Percentiles rank a stretch among this genome's conserved stretches.
These are phyloP conservation scores for Hippocampus zosterae DNA, from an alignment of 2,113 vertebrate genomes.

Conservation along the genomic window DNA sequence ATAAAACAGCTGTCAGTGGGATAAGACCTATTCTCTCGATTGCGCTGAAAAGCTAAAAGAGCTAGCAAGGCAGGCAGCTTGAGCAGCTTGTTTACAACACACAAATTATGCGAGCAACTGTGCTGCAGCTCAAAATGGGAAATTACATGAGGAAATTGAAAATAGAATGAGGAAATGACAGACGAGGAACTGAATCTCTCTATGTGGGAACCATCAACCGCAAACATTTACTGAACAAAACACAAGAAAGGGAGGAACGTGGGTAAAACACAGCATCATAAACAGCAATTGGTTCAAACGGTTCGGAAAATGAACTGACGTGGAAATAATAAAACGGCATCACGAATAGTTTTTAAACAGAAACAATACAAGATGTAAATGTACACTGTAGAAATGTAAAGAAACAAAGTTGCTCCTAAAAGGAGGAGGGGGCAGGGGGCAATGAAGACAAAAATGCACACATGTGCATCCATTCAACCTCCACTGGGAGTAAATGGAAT, in stretches of 20 bases:
- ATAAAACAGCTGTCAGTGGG: conserved; percentile 31
- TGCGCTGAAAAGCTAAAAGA: neutral
- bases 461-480: conserved; percentile 16
- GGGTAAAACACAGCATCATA: neutral
- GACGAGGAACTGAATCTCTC: conserved; percentile 5
- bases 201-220: neutral
- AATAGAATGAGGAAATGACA: conserved; percentile 40
- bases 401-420: neutral
- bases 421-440: neutral
- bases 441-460: neutral
- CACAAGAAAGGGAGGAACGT: neutral
- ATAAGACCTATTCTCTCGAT: conserved; percentile 41
- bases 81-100: conserved; percentile 18
- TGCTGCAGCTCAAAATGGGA: conserved; percentile 14
- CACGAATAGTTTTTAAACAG: neutral
- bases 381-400: neutral
- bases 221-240: neutral
- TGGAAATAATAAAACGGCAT: neutral
- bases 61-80: neutral
- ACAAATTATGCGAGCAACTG: neutral
- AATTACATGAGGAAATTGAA: conserved; percentile 28
- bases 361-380: neutral
- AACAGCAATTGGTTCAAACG: too few relatives aligned
- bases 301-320: neutral
- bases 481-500: conserved; percentile 25